A percentile compares a stretch with the other conserved stretches of the same genome.
These are phyloP conservation scores for Gobiocypris rarus DNA, from an alignment of 2,113 vertebrate genomes.

Conservation along the genomic window DNA sequence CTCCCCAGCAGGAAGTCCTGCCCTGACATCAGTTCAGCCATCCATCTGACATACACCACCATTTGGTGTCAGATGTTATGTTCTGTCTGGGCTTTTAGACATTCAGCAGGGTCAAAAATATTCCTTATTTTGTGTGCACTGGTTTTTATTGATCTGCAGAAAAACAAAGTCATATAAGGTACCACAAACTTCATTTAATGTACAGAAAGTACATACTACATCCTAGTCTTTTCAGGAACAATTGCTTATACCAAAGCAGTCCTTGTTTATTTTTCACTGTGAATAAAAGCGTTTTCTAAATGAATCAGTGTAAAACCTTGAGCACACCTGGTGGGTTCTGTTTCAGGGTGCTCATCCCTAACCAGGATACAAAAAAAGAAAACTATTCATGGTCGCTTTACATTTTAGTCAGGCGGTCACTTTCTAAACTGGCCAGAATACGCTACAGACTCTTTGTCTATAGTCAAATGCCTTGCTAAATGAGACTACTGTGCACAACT, in stretches of 20 bases:
- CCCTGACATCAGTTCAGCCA: not conserved
- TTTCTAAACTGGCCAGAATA: not conserved
- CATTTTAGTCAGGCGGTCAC: not conserved
- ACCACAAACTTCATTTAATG: not conserved
- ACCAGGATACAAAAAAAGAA: not conserved
- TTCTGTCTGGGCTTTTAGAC: not conserved
- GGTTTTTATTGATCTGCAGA: conserved; percentile 6
- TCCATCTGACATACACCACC: not conserved
- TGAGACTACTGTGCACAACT: not conserved
- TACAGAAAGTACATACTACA: not conserved
- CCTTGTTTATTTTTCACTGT: not conserved
- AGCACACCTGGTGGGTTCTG: not conserved
- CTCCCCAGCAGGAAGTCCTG: not conserved
- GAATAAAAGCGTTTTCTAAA: not conserved
- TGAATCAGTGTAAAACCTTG: not conserved
- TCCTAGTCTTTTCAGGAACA: too few species aligned
- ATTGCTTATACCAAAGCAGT: not conserved
- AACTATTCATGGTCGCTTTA: not conserved
- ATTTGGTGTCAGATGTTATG: not conserved
- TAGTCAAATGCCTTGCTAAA: not conserved
- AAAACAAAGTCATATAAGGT: not conserved
- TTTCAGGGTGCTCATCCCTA: not conserved
- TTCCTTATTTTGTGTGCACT: not conserved
- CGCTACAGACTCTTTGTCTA: not conserved
- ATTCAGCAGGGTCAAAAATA: conserved; percentile 4